A percentile compares a stretch with the other conserved stretches of the same genome.
phyloP scores from a whole-genome alignment of 2,113 vertebrate species.

The Haplotaxodon microlepis region DNA sequence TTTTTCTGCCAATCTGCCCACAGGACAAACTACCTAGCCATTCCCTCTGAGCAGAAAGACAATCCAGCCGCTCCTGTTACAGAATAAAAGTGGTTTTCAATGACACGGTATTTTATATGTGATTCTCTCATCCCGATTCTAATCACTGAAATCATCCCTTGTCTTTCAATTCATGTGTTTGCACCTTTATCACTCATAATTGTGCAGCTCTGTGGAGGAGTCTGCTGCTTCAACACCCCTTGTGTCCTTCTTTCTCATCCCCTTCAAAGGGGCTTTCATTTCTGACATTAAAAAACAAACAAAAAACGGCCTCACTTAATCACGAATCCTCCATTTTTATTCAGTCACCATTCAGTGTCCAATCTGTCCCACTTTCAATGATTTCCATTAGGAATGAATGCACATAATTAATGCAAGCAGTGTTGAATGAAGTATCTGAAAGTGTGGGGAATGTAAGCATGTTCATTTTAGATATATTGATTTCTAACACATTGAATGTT shows the following conservation, averaged over 20 bases:
- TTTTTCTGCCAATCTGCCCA: constrained; percentile 43
- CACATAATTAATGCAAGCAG: background rate
- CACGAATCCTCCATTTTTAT: background rate
- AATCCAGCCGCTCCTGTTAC: constrained; percentile 81
- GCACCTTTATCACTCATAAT: background rate
- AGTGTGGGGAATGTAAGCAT: background rate
- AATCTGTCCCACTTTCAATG: background rate
- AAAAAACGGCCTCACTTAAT: background rate
- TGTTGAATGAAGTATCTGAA: background rate
- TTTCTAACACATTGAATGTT: background rate
- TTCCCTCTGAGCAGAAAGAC: constrained; percentile 94
- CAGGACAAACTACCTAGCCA: constrained; percentile 94
- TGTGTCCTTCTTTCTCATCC: background rate
- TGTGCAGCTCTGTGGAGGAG: background rate
- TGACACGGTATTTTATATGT: constrained; percentile 70
- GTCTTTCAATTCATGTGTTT: constrained; percentile 35
- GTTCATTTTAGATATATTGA: background rate
- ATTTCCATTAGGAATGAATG: background rate
- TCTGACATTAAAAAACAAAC: background rate
- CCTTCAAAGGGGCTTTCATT: background rate
- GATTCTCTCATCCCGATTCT: background rate
- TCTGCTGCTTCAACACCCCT: background rate
- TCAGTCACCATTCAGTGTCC: background rate
- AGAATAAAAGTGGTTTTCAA: constrained; percentile 74
- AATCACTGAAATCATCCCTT: constrained; percentile 6